Evolutionary conservation across 2,797 vertebrate species (phyloP).

Genomic region (Sebastes oblongus): DNA sequence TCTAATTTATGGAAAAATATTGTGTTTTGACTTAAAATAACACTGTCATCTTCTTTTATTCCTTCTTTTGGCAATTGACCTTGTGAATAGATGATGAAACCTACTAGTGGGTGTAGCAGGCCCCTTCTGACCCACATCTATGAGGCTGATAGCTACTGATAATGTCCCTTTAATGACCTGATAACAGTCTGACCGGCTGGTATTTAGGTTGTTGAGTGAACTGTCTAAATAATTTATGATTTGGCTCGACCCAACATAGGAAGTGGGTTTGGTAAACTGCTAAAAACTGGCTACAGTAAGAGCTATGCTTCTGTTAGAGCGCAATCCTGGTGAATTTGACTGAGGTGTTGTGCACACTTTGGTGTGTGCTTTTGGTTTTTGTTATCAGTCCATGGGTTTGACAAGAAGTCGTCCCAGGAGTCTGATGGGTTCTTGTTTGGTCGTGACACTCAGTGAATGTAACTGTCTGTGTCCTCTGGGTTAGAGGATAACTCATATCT

Average conservation of each 20-base stretch:
- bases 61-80: background rate
- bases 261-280: background rate
- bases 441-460: background rate
- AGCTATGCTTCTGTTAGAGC: background rate
- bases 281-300: background rate
- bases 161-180: background rate
- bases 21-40: background rate
- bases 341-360: background rate
- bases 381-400: background rate
- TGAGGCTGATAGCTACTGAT: no score
- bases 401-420: background rate
- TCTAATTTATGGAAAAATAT: background rate
- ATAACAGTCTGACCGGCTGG: background rate
- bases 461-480: conserved; percentile 7
- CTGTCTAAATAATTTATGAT: conserved; percentile 10
- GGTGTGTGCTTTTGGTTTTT: background rate
- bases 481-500: conserved; percentile 5
- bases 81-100: no score
- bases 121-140: no score
- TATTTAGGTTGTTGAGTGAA: background rate
- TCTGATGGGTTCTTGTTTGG: background rate
- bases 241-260: background rate
- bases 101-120: no score
- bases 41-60: background rate
- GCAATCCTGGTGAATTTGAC: background rate